Evolutionary conservation across 2,888 invertebrate genomes (phyloP), one percentile per base, ranked within the genome.

Genomic region (Ichneumoninae sp.): DNA sequence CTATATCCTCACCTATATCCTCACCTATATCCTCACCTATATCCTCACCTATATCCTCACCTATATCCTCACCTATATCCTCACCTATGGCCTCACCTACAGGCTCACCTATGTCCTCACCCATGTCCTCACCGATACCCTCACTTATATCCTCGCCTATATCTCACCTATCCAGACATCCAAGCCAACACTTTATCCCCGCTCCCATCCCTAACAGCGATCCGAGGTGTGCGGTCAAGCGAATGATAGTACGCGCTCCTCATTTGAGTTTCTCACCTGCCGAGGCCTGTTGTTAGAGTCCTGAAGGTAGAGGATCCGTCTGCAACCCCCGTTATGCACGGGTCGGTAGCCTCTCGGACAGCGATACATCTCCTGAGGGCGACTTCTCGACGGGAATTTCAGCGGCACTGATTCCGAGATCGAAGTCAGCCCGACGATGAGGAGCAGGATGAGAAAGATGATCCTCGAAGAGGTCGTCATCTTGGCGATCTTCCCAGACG

Each of bases 231-330:
- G 50, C 63, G 50, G 36, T 57, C 60, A 16, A 75, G 78, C 74
- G 78, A 78, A 79, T 70, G 26, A 83, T 81, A 63, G 81, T 44
- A 47, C 47, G 65, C 60, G 40, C 60, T 63, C 36, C 83, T 83
- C 83, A 60, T 83, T 80, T 80, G 79, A 70, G 54, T 50, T 16
- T 65, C 77, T 82, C 76, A 82, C 82, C 82, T 82, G 77, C 30
- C 26, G 16, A 13, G 44, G 77, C 57, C 47, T 60, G 50, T 71
- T 66, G 10, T 30, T 30, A 30, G 22, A 66, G 47, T 19, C 22
- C 6, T 22, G 47, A 16, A 77, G 57, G 57, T 26, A 7, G 16
- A 63, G 63, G 33, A 63, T 30, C 63, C n/a, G 33, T 16, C 63
- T 30, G 33, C 63, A 63, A 26, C 44, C 60, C 69, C 81, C 81